Evolutionary conservation across 1,140 invertebrate species (phyloP), one percentile per base, ranked within the genome.

Genomic region (Battus philenor): DNA sequence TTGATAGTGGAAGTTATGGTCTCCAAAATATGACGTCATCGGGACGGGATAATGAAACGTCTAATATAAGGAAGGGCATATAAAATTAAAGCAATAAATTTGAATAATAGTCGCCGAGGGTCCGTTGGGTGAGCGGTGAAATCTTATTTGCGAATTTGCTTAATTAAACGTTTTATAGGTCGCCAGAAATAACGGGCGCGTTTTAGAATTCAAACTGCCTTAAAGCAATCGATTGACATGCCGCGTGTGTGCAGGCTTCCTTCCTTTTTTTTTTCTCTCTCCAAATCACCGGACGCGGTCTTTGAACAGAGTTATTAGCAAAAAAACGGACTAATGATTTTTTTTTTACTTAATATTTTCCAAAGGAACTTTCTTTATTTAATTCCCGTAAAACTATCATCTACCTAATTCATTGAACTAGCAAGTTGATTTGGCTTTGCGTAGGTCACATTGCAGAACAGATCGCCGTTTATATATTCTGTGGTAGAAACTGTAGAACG

Each of bases 51-150:
- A 59, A 69, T 62, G 53, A 52, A 49, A 53, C 39, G 41, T 49
- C 49, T 67, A 60, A 69, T 66, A 55, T 61, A 60, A 52, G 54
- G 50, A 53, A 61, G 54, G 44, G 51, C 56, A 59, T 66, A 71
- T 69, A 72, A 70, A 75, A 72, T 72, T 72, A 66, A 72, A 68
- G 54, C 58, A 58, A 70, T 75, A 75, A 75, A 75, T 75, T 64
- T 69, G 61, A 65, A 67, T 72, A 67, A 72, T 59, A 61, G 55
- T 59, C 58, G 12, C 34, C 47, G 33, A 32, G 33, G 54, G 49
- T 41, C 47, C 48, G 44, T 48, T 16, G 10, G 47, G 44, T 32
- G 47, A 46, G 54, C 36, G 44, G 43, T 50, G 50, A 57, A 63
- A 63, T 68, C 52, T 71, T 66, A 66, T 67, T 69, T 69, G 63